These are phyloP conservation scores for Danaus plexippus DNA, from an alignment of 1,140 invertebrate species.

Conservation along the genomic window DNA sequence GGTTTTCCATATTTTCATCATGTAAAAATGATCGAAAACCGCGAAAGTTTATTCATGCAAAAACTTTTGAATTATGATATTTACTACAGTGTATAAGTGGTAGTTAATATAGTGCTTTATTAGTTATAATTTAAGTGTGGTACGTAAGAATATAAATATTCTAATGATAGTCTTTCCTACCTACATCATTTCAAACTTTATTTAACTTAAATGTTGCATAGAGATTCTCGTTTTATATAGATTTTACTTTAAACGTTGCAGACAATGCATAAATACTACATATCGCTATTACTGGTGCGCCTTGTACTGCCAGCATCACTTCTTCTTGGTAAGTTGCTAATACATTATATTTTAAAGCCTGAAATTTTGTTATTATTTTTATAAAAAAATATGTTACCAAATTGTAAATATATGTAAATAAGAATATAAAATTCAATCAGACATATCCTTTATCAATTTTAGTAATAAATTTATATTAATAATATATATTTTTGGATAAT, in stretches of 20 bases:
- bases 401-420: no score
- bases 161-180: no score
- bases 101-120: slow-evolving; percentile 7
- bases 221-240: slow-evolving; percentile 1
- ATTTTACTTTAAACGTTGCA: slow-evolving; percentile 33
- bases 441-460: no score
- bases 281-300: slow-evolving; percentile 45
- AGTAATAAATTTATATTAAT: no score
- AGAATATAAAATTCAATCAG: no score
- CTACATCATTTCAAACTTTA: slow-evolving; percentile 1
- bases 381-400: no score
- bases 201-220: slow-evolving; percentile 2
- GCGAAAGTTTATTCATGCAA: slow-evolving; percentile 32
- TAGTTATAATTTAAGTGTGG: slow-evolving; percentile 4
- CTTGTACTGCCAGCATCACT: slow-evolving; percentile 45
- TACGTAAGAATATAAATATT: slow-evolving; percentile 1
- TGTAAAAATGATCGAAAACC: slow-evolving; percentile 38
- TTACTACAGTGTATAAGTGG: slow-evolving; percentile 9
- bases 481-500: no score
- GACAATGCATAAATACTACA: slow-evolving; percentile 49
- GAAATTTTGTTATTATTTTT: background rate
- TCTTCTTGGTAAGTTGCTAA: slow-evolving; percentile 44
- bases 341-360: background rate
- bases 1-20: slow-evolving; percentile 23
- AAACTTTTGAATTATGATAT: slow-evolving; percentile 28